phyloP scores from a whole-genome alignment of 2,113 vertebrate genomes.

The human (Homo sapiens) region GRCh38 chr4:141385501-141386000 shows the following conservation, averaged over 20 bases:
- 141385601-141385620: neutral
- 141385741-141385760: neutral
- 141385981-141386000: neutral
- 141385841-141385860: neutral
- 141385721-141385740: neutral
- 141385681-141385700: neutral
- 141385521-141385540: neutral
- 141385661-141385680: neutral
- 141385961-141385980: neutral
- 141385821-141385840: neutral
- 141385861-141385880: neutral
- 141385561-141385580: neutral
- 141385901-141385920: neutral
- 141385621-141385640: neutral
- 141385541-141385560: neutral
- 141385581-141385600: constrained; percentile 9
- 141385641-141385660: neutral
- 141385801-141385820: neutral
- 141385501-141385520: neutral
- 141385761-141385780: neutral
- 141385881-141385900: neutral
- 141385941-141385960: neutral
- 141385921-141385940: neutral
- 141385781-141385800: neutral
- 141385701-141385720: neutral